Evolutionary conservation across 2,113 vertebrate species (phyloP).

Genomic region (Hemiprocne comata): DNA sequence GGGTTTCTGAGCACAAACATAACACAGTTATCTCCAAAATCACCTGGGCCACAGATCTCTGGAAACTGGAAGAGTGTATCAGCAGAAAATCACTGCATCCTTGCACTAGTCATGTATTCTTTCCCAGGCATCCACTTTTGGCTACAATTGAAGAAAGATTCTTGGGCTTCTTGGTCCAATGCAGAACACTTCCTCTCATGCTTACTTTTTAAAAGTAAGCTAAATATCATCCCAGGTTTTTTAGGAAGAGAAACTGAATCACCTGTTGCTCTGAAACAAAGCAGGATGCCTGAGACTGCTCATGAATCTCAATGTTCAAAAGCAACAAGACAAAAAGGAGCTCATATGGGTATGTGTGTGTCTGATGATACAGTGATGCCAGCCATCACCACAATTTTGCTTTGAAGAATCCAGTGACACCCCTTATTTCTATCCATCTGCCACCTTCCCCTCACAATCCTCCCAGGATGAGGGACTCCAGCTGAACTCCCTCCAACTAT

Average conservation of each 20-base stretch:
- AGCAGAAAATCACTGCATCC: not conserved
- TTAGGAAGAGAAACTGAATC: not conserved
- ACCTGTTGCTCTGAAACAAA: not conserved
- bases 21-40: not conserved
- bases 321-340: not conserved
- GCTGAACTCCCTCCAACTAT: not conserved
- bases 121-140: not conserved
- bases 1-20: not conserved
- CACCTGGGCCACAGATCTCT: not conserved
- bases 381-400: not conserved
- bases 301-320: not conserved
- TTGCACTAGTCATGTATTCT: not conserved
- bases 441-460: not conserved
- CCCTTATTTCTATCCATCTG: accelerated
- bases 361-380: not conserved
- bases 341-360: not conserved
- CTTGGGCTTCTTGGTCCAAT: not conserved
- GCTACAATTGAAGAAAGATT: not conserved
- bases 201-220: not conserved
- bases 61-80: not conserved
- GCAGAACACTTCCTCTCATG: not conserved
- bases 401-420: not conserved
- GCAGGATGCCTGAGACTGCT: not conserved
- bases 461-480: not conserved
- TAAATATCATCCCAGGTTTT: not conserved